Base-by-base conservation (phyloP, 2,797 vertebrate species). In the Gila robusta region DNA sequence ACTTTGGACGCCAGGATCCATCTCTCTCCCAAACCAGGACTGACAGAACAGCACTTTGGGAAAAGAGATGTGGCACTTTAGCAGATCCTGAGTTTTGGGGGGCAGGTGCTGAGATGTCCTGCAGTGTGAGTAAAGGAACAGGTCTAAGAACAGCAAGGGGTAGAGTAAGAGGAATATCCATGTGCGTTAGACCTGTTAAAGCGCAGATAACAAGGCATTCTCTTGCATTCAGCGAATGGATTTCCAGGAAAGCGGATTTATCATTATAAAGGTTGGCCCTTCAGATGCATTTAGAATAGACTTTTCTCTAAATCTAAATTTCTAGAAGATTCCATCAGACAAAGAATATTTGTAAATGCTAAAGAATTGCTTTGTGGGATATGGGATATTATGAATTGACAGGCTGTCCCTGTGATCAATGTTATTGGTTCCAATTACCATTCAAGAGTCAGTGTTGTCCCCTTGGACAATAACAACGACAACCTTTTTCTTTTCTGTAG, bases 21-120 rank as follows among this genome's bases (percentile, higher is more conserved):
- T 93, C 91, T 90, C 87, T 90, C 78, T 88, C 71, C 59, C 59
- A 82, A 92, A 93, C 91, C 92, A 89, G 89, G 87, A 81, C 47
- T 81, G 89, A 92, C 79, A 72, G 88, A 89, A 92, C 86, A 64
- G 66, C 87, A 88, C 92, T 88, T 23, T 16, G n/a, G 32, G 26
- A 49, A 84, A 82, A 79, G 77, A 88, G 86, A 86, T 87, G 87
- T 83, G 67, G 86, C 70, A 70, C 84, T 91, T 87, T 72, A 79
- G 79, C 85, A 88, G 89, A 88, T 83, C 62, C 81, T 86, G 82
- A 90, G 76, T 69, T 87, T 78, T 56, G 21, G 3, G 69, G 69
- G 56, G 56, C 69, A 79, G 81, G 41, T 64, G 71, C 56, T 67
- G 56, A 64, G 23, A 59, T 82, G 71, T 76, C 80, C 78, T 32